These are phyloP conservation scores for Neodon shergylaensis DNA, from an alignment of 2,113 vertebrate genomes.

Conservation along the genomic window DNA sequence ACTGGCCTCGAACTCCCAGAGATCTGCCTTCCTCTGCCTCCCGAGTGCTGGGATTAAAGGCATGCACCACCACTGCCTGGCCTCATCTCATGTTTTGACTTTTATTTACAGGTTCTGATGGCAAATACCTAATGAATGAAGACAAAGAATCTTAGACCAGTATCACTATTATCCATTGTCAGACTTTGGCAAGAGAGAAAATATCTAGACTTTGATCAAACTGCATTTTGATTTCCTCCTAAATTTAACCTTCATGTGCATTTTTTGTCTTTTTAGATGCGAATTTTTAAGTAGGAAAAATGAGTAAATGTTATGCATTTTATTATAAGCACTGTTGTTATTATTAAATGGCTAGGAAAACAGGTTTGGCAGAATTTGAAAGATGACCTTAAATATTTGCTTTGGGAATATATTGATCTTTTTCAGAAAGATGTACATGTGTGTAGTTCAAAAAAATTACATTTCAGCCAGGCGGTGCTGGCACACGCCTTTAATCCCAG, in stretches of 20 bases:
- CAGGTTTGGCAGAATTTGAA: background rate
- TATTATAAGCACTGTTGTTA: conserved; percentile 6
- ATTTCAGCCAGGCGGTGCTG: background rate
- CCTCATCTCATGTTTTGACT: background rate
- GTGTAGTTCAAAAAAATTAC: background rate
- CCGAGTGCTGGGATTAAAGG: too few relatives aligned
- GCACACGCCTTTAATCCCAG: too few relatives aligned
- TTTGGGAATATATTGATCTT: background rate
- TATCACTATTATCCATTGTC: background rate
- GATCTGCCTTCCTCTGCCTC: too few relatives aligned
- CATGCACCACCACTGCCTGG: too few relatives aligned
- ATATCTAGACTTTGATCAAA: background rate
- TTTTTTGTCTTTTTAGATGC: background rate
- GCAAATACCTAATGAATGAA: background rate
- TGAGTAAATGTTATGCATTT: background rate
- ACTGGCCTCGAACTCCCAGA: too few relatives aligned
- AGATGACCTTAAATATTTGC: background rate
- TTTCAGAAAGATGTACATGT: background rate
- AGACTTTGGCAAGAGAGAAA: background rate
- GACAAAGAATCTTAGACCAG: background rate
- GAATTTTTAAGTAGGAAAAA: background rate
- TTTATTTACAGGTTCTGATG: background rate
- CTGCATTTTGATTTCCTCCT: background rate
- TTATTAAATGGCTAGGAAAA: background rate
- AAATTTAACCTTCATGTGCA: background rate